These are phyloP conservation scores for Drosophila micromelanica DNA, from an alignment of 1,140 invertebrate species.

Conservation along the genomic window DNA sequence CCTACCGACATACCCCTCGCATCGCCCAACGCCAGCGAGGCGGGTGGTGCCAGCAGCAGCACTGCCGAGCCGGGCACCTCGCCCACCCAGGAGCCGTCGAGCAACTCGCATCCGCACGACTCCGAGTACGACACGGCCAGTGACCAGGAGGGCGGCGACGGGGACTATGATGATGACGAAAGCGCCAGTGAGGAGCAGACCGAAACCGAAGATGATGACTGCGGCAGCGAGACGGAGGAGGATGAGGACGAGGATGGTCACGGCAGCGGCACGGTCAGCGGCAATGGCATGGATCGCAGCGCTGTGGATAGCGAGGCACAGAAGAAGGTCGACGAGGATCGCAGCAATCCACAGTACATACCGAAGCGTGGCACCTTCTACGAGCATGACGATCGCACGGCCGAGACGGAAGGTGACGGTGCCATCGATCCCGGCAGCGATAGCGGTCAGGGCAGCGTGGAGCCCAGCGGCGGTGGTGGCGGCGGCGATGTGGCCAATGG, in stretches of 20 bases:
- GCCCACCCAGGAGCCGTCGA: slow-evolving; percentile 72
- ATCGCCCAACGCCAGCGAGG: slow-evolving; percentile 45
- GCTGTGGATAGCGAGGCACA: slow-evolving; percentile 85
- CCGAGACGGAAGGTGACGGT: slow-evolving; percentile 86
- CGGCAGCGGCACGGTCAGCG: slow-evolving; percentile 84
- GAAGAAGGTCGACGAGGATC: slow-evolving; percentile 95
- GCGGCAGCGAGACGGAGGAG: slow-evolving; percentile 85
- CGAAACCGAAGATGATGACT: slow-evolving; percentile 78
- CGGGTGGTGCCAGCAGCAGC: slow-evolving; percentile 33
- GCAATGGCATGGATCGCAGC: slow-evolving; percentile 85
- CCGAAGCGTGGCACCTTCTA: slow-evolving; percentile 98
- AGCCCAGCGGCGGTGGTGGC: slow-evolving; percentile 42
- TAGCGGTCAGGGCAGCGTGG: slow-evolving; percentile 21
- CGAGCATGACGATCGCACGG: slow-evolving; percentile 96
- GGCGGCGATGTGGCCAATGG: slow-evolving; percentile 51
- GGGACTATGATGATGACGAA: slow-evolving; percentile 73
- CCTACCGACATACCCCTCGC: slow-evolving; percentile 65
- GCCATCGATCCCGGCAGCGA: slow-evolving; percentile 38
- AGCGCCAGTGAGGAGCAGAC: slow-evolving; percentile 83
- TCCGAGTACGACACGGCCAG: slow-evolving; percentile 83
- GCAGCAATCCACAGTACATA: slow-evolving; percentile 98
- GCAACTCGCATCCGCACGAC: slow-evolving; percentile 82
- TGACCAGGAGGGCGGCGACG: slow-evolving; percentile 84
- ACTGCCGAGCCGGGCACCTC: slow-evolving; percentile 67
- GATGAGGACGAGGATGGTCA: slow-evolving; percentile 84